Evolutionary conservation across 2,888 invertebrate species (phyloP).

Genomic region (Cephus nigrinus): DNA sequence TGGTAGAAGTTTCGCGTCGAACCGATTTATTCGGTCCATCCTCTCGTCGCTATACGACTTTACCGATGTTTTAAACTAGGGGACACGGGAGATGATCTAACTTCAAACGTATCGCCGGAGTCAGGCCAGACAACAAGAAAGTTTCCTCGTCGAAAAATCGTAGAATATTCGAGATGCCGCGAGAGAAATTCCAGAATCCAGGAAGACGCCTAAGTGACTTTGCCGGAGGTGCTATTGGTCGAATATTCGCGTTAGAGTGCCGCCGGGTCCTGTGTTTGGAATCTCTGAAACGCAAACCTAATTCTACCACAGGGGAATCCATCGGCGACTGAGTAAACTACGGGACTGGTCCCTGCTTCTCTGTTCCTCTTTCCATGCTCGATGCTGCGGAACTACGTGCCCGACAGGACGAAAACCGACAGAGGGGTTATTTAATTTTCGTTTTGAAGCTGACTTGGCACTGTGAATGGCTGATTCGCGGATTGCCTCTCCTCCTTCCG

Average conservation of each 20-base stretch:
- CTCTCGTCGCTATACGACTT: not conserved
- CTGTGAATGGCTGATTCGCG: conserved; percentile 43
- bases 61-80: not conserved
- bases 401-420: conserved; percentile 4
- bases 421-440: conserved; percentile 56
- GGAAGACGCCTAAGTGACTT: not conserved
- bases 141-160: not conserved
- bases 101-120: not conserved
- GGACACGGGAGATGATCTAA: not conserved
- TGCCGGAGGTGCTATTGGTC: not conserved
- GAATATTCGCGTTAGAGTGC: not conserved
- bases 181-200: not conserved
- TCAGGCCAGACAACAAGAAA: not conserved
- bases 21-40: not conserved
- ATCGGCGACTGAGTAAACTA: conserved; percentile 38
- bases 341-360: not conserved
- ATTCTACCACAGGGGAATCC: conserved; percentile 31
- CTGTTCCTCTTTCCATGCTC: not conserved
- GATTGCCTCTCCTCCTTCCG: conserved; percentile 30
- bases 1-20: not conserved
- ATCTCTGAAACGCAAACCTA: conserved; percentile 27
- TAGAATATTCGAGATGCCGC: not conserved
- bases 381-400: conserved; percentile 6
- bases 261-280: conserved; percentile 12
- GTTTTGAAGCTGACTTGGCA: conserved; percentile 49